Evolutionary conservation across 2,113 vertebrate genomes (phyloP).

Genomic region (Henicopernis longicauda): DNA sequence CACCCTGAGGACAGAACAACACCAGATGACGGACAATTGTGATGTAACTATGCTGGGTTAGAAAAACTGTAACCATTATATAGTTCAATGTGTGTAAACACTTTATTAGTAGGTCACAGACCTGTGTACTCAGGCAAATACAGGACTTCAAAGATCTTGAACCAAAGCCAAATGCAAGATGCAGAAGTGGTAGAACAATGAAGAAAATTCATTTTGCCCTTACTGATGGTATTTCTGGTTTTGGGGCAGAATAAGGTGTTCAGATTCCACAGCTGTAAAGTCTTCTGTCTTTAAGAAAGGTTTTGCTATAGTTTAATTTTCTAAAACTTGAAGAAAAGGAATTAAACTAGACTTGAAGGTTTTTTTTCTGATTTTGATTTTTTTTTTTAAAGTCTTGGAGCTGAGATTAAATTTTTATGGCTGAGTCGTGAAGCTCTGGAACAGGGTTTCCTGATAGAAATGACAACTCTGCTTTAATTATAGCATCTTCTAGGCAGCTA

Average conservation of each 20-base stretch:
- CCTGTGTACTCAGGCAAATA: neutral
- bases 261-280: neutral
- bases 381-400: neutral
- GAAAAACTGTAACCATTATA: neutral
- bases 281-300: neutral
- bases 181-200: neutral
- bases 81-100: neutral
- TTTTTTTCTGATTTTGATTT: neutral
- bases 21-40: neutral
- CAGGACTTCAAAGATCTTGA: neutral
- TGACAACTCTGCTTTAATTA: constrained; percentile 43
- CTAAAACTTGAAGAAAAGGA: neutral
- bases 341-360: neutral
- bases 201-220: neutral
- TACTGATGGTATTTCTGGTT: neutral
- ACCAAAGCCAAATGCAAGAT: neutral
- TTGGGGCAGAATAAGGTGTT: neutral
- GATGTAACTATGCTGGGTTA: neutral
- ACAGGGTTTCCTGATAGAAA: constrained; percentile 13
- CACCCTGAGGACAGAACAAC: neutral
- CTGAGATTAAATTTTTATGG: constrained; percentile 20
- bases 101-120: neutral
- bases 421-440: constrained; percentile 32
- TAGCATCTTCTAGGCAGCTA: constrained; percentile 3
- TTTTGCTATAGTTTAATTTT: neutral